phyloP scores from a whole-genome alignment of 2,888 invertebrate genomes.

The Ormyrus rosae region DNA sequence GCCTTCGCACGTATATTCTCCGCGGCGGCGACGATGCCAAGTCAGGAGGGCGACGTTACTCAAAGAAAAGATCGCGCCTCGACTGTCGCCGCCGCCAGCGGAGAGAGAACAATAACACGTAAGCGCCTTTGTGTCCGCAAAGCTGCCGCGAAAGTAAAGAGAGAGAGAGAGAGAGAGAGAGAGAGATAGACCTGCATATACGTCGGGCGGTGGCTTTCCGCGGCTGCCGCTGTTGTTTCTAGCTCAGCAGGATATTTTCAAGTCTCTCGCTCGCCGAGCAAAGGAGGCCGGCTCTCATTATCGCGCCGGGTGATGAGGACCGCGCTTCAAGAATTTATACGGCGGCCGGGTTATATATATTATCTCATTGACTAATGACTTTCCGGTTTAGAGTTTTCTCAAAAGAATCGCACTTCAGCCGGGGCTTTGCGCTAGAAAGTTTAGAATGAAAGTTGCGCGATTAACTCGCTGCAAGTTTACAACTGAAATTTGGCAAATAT shows the following conservation, averaged over 20 bases:
- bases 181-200: not conserved
- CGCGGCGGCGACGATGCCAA: not conserved
- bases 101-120: constrained; percentile 46
- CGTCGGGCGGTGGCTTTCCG: constrained; percentile 6
- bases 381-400: too few species aligned
- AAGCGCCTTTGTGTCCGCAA: constrained; percentile 45
- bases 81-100: not conserved
- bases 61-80: constrained; percentile 46
- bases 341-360: too few species aligned
- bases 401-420: too few species aligned
- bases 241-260: constrained; percentile 44
- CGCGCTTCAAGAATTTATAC: not conserved
- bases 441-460: too few species aligned
- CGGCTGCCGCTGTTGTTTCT: constrained; percentile 38
- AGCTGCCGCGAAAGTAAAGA: constrained; percentile 1
- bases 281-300: constrained; percentile 32
- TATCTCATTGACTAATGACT: too few species aligned
- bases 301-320: not conserved
- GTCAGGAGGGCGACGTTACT: constrained; percentile 14
- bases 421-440: too few species aligned
- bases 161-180: constrained; percentile 17
- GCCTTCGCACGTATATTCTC: too few species aligned
- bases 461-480: too few species aligned
- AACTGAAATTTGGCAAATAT: too few species aligned
- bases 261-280: constrained; percentile 20